A percentile compares a stretch with the other conserved stretches of the same genome.
These are phyloP conservation scores for Cyanoramphus novaezelandiae DNA, from an alignment of 2,113 vertebrate species.

Conservation along the genomic window DNA sequence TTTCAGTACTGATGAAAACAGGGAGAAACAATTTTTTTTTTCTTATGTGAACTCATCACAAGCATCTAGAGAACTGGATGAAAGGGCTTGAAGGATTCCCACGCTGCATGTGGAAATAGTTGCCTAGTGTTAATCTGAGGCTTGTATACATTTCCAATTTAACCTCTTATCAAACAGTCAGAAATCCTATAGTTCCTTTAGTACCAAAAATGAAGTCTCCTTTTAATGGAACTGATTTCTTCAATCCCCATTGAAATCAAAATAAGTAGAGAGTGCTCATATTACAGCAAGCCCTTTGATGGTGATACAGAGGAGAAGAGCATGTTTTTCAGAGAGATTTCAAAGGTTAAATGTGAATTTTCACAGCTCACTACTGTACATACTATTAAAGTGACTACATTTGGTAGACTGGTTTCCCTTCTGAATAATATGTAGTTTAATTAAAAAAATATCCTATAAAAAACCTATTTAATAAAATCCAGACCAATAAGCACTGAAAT, in stretches of 20 bases:
- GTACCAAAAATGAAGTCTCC: not conserved
- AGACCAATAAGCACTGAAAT: not conserved
- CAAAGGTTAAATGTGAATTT: not conserved
- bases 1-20: slow-evolving; percentile 33
- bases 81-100: slow-evolving; percentile 39
- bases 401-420: not conserved
- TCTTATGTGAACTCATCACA: slow-evolving; percentile 46
- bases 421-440: not conserved
- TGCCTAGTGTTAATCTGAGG: slow-evolving; percentile 9
- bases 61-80: slow-evolving; percentile 35
- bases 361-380: not conserved
- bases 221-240: not conserved
- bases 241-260: not conserved
- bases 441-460: not conserved
- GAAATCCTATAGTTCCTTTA: not conserved
- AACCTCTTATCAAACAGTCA: not conserved
- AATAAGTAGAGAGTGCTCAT: not conserved
- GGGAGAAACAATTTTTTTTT: slow-evolving; percentile 23
- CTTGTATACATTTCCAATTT: not conserved
- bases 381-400: not conserved
- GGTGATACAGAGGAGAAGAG: not conserved
- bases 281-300: not conserved
- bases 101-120: slow-evolving; percentile 21
- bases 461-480: not conserved
- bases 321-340: not conserved